Percentiles rank a stretch among this genome's conserved stretches.
These are phyloP conservation scores for Dromaius novaehollandiae DNA, from an alignment of 2,113 vertebrate genomes.

Conservation along the genomic window DNA sequence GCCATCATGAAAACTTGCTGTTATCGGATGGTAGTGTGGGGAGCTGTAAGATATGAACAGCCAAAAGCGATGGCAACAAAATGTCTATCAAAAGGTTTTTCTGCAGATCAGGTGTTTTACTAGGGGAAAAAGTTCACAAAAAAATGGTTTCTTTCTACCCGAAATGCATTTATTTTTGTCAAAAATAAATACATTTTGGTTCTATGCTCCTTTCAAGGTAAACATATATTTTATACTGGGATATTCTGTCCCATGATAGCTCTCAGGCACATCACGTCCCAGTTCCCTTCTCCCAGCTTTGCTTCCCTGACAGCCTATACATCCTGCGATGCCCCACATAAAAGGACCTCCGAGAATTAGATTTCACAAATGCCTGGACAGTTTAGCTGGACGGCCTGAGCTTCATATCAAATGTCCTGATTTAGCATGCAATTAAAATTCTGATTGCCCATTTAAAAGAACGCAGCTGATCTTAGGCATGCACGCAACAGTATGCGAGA, in stretches of 20 bases:
- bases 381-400: not conserved
- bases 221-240: not conserved
- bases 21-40: not conserved
- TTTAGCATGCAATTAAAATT: no score
- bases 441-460: no score
- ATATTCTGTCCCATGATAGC: not conserved
- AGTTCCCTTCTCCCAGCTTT: not conserved
- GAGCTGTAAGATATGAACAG: not conserved
- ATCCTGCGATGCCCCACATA: rapidly evolving
- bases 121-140: not conserved
- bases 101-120: rapidly evolving
- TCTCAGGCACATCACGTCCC: not conserved
- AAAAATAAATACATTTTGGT: not conserved
- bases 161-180: not conserved
- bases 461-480: no score
- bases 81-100: not conserved
- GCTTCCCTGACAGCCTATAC: not conserved
- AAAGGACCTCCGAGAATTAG: not conserved
- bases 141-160: not conserved
- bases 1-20: not conserved
- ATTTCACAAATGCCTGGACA: not conserved
- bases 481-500: not conserved
- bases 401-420: no score
- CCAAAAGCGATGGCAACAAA: not conserved
- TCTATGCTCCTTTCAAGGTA: not conserved